Percentiles rank a stretch among this genome's conserved stretches.
Evolutionary conservation across 2,797 vertebrate genomes (phyloP).

Genomic region (Meriones psammophilus): DNA sequence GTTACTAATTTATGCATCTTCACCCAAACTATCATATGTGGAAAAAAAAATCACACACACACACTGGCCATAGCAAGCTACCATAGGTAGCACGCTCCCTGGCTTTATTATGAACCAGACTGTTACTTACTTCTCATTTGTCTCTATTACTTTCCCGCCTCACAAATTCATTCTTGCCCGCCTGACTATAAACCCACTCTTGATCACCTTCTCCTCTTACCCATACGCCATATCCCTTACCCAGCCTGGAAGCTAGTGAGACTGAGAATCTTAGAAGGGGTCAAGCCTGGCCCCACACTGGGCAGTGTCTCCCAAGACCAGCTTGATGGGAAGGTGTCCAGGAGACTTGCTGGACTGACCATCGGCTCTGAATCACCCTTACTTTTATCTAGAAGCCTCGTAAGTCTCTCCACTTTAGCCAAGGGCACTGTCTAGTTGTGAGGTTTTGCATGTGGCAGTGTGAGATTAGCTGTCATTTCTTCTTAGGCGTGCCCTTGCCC

Average conservation of each 20-base stretch:
- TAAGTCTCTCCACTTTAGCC: conserved; percentile 7
- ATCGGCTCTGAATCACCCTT: conserved; percentile 24
- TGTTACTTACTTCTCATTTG: conserved; percentile 36
- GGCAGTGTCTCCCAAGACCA: neutral
- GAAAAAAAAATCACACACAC: neutral
- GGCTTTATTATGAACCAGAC: neutral
- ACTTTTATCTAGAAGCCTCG: neutral
- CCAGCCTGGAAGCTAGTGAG: neutral
- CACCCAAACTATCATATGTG: neutral
- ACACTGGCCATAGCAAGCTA: neutral
- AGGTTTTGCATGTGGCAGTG: neutral
- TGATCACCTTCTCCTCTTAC: neutral
- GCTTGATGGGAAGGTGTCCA: neutral
- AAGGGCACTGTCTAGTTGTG: neutral
- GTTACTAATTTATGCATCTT: neutral
- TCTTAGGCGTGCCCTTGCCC: neutral
- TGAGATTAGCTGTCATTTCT: neutral
- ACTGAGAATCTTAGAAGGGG: neutral
- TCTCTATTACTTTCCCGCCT: neutral
- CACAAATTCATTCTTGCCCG: neutral
- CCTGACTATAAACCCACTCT: neutral
- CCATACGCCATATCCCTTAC: too few species aligned
- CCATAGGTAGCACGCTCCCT: neutral
- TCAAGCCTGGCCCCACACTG: neutral
- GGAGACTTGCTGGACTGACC: neutral